Evolutionary conservation across 2,113 vertebrate species (phyloP).

Genomic region (Paradoxurus hermaphroditus): DNA sequence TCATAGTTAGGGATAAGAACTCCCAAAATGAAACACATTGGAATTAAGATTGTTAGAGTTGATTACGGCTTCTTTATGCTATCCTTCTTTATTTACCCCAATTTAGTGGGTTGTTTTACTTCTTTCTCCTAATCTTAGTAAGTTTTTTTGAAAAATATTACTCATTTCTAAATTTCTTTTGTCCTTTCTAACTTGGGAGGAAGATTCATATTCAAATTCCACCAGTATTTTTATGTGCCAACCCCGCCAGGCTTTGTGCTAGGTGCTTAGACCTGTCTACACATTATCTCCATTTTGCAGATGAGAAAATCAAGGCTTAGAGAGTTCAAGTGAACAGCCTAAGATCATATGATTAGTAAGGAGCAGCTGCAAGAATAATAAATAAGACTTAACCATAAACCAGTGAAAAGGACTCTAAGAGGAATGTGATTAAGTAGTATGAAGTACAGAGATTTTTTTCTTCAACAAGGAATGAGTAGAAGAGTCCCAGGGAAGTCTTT

Average conservation of each 20-base stretch:
- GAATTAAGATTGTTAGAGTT: not conserved
- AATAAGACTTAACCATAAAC: not conserved
- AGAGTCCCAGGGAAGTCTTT: not conserved
- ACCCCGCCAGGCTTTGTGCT: not conserved
- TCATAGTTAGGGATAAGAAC: not conserved
- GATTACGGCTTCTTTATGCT: not conserved
- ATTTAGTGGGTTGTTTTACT: not conserved
- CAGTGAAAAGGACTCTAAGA: not conserved
- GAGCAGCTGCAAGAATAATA: not conserved
- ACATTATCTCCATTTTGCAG: not conserved
- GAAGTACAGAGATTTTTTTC: not conserved
- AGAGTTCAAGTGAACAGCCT: not conserved
- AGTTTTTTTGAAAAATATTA: not conserved
- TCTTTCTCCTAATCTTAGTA: not conserved
- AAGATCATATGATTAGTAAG: not conserved
- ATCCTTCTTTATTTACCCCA: not conserved
- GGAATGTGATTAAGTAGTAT: not conserved
- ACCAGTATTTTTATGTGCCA: not conserved
- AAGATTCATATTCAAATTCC: not conserved
- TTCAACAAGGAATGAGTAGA: not conserved
- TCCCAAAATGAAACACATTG: slow-evolving; percentile 14
- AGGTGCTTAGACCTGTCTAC: not conserved
- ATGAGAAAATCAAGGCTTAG: not conserved
- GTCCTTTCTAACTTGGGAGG: not conserved
- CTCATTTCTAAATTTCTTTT: slow-evolving; percentile 14